Evolutionary conservation across 2,113 vertebrate genomes (phyloP).

Genomic region (Plotosus lineatus): DNA sequence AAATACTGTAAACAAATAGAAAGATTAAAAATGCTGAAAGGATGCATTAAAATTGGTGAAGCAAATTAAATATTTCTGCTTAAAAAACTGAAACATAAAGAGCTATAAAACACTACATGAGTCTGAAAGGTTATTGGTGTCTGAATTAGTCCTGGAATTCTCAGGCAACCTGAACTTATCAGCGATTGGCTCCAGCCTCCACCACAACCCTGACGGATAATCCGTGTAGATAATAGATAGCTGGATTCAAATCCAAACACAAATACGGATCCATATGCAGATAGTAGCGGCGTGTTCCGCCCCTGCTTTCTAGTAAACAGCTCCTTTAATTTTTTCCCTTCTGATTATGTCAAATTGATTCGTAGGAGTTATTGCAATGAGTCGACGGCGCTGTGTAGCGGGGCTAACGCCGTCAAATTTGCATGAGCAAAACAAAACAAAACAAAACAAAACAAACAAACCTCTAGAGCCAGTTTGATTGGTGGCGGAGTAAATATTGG

Average conservation of each 20-base stretch:
- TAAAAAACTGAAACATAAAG: too few species aligned
- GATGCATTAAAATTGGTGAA: too few species aligned
- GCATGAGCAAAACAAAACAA: conserved; percentile 23
- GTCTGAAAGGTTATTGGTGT: too few species aligned
- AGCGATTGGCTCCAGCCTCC: too few species aligned
- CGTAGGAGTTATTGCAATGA: background rate
- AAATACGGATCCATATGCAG: background rate
- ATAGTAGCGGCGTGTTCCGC: background rate
- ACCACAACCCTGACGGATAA: too few species aligned
- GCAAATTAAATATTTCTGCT: too few species aligned
- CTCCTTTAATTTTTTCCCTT: background rate
- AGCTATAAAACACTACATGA: too few species aligned
- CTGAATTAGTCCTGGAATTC: too few species aligned
- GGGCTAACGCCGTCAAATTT: conserved; percentile 17
- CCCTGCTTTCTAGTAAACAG: background rate
- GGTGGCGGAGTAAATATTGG: conserved; percentile 46
- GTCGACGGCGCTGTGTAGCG: background rate
- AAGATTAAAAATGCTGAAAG: too few species aligned
- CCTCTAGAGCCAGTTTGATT: conserved; percentile 17
- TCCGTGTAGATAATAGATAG: too few species aligned
- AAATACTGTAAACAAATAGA: too few species aligned
- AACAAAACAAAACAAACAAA: conserved; percentile 10
- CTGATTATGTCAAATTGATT: background rate
- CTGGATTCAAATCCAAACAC: background rate
- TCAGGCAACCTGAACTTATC: too few species aligned